These are phyloP conservation scores for Holothuria scabra DNA, from an alignment of 53 echinoderm and acorn worm species.

Conservation along the genomic window DNA sequence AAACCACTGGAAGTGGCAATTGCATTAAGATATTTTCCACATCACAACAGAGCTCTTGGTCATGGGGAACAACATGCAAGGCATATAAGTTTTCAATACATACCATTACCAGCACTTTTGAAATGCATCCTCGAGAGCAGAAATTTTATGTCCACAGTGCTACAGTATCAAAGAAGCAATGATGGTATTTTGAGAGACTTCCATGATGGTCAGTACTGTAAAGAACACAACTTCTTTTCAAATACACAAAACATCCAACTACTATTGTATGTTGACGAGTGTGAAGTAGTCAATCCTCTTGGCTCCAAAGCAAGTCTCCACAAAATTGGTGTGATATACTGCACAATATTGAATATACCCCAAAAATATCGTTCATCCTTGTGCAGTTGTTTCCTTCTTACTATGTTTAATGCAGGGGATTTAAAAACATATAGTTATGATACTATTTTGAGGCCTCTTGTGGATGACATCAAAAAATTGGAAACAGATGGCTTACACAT, in stretches of 20 bases:
- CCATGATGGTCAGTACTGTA: constrained; percentile 50
- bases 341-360: constrained; percentile 1
- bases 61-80: constrained; percentile 52
- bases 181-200: constrained; percentile 56
- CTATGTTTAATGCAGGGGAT: constrained; percentile 47
- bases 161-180: constrained; percentile 40
- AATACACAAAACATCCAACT: constrained; percentile 44
- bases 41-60: not conserved
- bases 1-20: constrained; percentile 9
- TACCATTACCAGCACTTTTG: constrained; percentile 51
- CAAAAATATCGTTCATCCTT: constrained; percentile 31
- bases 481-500: constrained; percentile 18
- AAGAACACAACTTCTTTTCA: too few species aligned
- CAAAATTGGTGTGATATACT: constrained; percentile 49
- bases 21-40: constrained; percentile 8
- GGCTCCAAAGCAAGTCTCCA: constrained; percentile 50
- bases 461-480: constrained; percentile 50
- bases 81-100: constrained; percentile 55
- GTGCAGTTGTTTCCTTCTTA: constrained; percentile 37
- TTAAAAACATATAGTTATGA: constrained; percentile 34
- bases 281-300: constrained; percentile 48
- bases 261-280: constrained; percentile 54
- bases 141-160: constrained; percentile 33
- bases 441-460: constrained; percentile 45
- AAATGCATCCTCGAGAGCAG: constrained; percentile 59